These are phyloP conservation scores for Potamilus streckersoni DNA, from an alignment of 1,140 invertebrate species.

Conservation along the genomic window DNA sequence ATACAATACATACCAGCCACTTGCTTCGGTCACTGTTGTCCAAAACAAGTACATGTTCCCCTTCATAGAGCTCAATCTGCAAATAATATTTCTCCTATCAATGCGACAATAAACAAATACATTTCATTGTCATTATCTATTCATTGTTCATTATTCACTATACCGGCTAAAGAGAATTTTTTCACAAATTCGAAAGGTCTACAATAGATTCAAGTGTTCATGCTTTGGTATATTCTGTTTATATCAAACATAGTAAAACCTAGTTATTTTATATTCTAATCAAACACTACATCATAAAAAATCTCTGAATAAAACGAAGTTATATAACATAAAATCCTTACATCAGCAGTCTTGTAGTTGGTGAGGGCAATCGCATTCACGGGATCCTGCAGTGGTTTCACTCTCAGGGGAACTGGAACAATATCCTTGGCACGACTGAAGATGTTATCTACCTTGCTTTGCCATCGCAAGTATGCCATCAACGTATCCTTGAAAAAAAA, in stretches of 20 bases:
- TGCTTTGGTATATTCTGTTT: background rate
- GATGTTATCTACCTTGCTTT: constrained; percentile 57
- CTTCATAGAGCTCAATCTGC: constrained; percentile 59
- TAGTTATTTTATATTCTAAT: background rate
- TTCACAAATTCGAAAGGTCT: no score
- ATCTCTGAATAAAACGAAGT: no score
- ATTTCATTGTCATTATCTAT: no score
- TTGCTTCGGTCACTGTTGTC: constrained; percentile 53
- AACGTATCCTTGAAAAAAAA: constrained; percentile 51
- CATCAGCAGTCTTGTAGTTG: constrained; percentile 51
- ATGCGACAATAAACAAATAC: background rate
- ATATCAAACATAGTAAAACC: background rate
- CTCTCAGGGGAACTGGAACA: constrained; percentile 49
- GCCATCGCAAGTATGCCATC: constrained; percentile 58
- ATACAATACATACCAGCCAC: constrained; percentile 50
- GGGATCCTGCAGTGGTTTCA: constrained; percentile 39
- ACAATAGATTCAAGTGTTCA: background rate
- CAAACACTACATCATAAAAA: no score
- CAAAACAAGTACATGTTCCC: constrained; percentile 55
- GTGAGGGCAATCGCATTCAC: constrained; percentile 47
- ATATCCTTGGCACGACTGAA: constrained; percentile 53
- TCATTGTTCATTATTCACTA: constrained; percentile 1
- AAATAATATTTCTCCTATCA: constrained; percentile 9
- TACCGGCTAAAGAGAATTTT: background rate
- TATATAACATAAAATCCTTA: constrained; percentile 8